phyloP scores from a whole-genome alignment of 2,888 invertebrate species.

The Tetanocera ferruginea region DNA sequence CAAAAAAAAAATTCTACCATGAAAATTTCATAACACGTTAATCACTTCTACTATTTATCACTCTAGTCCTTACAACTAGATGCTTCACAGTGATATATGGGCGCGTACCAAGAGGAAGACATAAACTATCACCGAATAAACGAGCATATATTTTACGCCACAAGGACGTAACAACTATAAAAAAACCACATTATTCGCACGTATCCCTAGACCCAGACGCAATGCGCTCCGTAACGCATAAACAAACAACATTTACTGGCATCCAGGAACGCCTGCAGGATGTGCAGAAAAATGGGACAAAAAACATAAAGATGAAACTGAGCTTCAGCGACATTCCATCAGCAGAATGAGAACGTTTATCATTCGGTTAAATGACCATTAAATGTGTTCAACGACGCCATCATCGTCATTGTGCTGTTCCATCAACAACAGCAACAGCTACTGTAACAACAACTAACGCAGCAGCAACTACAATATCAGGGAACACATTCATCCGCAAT shows the following conservation, averaged over 20 bases:
- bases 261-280: neutral
- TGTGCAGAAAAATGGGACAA: neutral
- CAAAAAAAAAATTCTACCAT: neutral
- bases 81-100: conserved; percentile 28
- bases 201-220: neutral
- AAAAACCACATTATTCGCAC: conserved; percentile 30
- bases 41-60: conserved; percentile 15
- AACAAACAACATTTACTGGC: neutral
- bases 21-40: neutral
- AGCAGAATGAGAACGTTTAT: conserved; percentile 67
- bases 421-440: conserved; percentile 40
- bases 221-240: conserved; percentile 6
- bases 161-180: conserved; percentile 36
- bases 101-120: conserved; percentile 21
- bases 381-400: conserved; percentile 64
- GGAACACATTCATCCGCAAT: conserved; percentile 19
- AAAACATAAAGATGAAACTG: conserved; percentile 5
- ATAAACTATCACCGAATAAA: conserved; percentile 33
- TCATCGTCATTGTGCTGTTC: conserved; percentile 44
- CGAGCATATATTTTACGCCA: conserved; percentile 16
- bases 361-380: conserved; percentile 70
- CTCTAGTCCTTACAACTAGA: neutral
- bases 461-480: neutral
- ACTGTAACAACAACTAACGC: neutral
- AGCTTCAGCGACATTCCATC: conserved; percentile 58